These are phyloP conservation scores for Lasioglossum albipes DNA, from an alignment of 1,140 invertebrate genomes.

Conservation along the genomic window DNA sequence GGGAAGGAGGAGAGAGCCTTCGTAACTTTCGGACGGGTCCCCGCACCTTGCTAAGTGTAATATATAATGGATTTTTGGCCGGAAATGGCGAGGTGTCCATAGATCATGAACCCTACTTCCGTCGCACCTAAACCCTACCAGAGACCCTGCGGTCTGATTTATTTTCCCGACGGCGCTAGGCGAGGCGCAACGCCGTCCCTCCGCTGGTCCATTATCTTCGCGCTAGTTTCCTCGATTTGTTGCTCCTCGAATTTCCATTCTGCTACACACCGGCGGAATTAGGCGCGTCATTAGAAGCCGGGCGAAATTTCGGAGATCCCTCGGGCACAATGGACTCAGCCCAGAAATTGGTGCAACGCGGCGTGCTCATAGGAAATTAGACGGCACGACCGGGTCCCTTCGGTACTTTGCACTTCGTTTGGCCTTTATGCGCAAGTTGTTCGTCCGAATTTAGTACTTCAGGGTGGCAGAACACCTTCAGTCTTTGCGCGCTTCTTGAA, in stretches of 20 bases:
- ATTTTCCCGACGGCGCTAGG: conserved; percentile 68
- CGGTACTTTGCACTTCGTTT: background rate
- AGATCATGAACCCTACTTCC: conserved; percentile 76
- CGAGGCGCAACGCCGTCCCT: conserved; percentile 59
- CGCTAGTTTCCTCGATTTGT: conserved; percentile 66
- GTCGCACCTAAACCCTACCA: conserved; percentile 69
- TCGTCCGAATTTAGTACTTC: background rate
- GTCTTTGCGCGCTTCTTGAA: too few species aligned
- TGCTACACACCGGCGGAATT: conserved; percentile 24
- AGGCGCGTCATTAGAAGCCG: conserved; percentile 35
- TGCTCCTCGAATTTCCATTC: conserved; percentile 66
- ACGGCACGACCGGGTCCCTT: background rate
- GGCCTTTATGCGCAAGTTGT: too few species aligned
- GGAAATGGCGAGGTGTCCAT: conserved; percentile 74
- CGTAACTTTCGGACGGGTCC: conserved; percentile 61
- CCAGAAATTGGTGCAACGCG: background rate
- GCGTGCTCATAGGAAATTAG: background rate
- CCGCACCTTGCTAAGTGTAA: conserved; percentile 68
- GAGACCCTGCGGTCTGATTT: conserved; percentile 70
- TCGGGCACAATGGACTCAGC: background rate
- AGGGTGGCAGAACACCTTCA: background rate
- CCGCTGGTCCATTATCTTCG: conserved; percentile 70
- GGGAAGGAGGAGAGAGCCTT: conserved; percentile 13
- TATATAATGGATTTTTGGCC: conserved; percentile 78
- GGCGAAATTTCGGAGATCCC: conserved; percentile 8